These are phyloP conservation scores for Trachelus tabidus DNA, from an alignment of 2,888 invertebrate species.

Conservation along the genomic window DNA sequence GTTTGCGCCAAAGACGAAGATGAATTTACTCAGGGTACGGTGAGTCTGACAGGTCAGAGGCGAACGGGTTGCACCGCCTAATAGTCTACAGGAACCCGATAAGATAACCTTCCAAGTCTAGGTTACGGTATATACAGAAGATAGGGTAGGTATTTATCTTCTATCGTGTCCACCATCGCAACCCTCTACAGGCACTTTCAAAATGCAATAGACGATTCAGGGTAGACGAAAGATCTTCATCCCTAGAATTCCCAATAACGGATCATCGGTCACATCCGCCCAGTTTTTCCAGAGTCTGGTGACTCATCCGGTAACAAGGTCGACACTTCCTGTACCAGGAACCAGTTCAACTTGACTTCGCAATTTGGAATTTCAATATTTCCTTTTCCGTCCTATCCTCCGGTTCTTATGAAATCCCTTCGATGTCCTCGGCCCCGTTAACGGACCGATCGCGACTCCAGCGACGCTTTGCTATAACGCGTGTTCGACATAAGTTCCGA, in stretches of 20 bases:
- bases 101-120: background rate
- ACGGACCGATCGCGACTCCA: background rate
- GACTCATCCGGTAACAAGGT: background rate
- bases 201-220: background rate
- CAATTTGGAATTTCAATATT: background rate
- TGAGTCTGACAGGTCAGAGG: background rate
- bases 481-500: background rate
- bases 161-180: background rate
- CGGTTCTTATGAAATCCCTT: no score
- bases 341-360: background rate
- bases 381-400: no score
- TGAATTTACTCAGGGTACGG: conserved; percentile 14
- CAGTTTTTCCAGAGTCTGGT: background rate
- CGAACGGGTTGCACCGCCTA: background rate
- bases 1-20: conserved; percentile 26
- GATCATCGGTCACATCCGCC: no score
- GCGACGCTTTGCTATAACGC: background rate
- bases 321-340: background rate
- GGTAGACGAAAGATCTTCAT: background rate
- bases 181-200: background rate
- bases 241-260: no score
- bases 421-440: background rate
- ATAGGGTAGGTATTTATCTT: background rate
- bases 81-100: background rate
- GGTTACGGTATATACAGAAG: background rate